Base-by-base conservation (phyloP, 2,888 invertebrate species). In the Syritta pipiens region DNA sequence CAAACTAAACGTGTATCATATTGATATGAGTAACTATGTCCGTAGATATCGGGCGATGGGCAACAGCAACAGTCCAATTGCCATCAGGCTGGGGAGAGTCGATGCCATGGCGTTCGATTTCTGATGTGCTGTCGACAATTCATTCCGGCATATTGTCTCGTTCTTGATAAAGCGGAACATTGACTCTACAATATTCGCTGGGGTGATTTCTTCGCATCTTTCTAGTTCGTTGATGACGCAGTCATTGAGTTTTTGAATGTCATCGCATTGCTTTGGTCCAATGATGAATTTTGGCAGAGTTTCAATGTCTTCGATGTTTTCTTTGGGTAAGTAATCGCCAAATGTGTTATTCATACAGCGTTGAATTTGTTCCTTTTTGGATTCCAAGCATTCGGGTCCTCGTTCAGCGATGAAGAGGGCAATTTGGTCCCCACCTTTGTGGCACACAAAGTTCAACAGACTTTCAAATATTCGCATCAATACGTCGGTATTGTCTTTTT, bases 321-420 rank as follows among this genome's bases (percentile, higher is more conserved):
- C 84, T 4, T 90, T 86, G 1, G 92, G 89, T 1, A 91, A 68
- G 81, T 91, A 91, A 0, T 87, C 83, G 0, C 90, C 90, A 28
- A 93, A 88, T 0, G 94, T 93, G 20, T 86, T 85, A 84, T 94
- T 94, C 5, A 92, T 84, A 84, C 95, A 95, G 1, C 89, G 85
- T 83, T 91, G 90, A 28, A 95, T 90, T 1, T 89, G 91, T 0
- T 91, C 90, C 74, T 90, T 89, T 77, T 93, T 92, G 0, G 90
- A 89, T 65, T 90, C 84, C 72, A 95, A 89, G 84, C 95, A 96
- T 84, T 95, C 93, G 5, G 93, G 92, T 0, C 95, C 95, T n/a
- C 93, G 93, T 85, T 95, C 94, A 1, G 95, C 93, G 65, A 95
- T 93, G 85, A 96, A 96, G 83, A 95, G 89, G 0, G 95, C 95